Evolutionary conservation across 2,113 vertebrate genomes (phyloP), one percentile per base, ranked within the genome.

Genomic region (Trichechus manatus): DNA sequence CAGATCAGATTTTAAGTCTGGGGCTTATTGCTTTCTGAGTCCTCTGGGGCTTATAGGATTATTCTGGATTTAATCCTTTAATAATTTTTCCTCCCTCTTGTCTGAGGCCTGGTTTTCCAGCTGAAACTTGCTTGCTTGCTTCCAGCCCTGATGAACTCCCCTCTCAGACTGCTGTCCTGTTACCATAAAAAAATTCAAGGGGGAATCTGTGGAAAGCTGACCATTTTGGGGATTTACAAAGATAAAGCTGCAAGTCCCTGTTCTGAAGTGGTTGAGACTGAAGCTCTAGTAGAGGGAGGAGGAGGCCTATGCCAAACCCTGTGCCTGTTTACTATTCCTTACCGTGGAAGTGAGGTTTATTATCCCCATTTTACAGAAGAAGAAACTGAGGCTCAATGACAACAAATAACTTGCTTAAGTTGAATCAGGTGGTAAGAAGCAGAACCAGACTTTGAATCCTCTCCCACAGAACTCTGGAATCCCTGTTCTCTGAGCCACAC

Each of bases 61-160:
- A 97, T 96, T 84, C 92, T 95, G 85, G 95, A 97, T 96, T 96
- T 97, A 97, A 97, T 97, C 94, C 97, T 96, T 97, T 96, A 96
- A 97, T 97, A 94, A 96, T 97, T 95, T 97, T 96, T 89, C 97
- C 96, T 97, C 96, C 94, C 95, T 94, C 92, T 74, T 96, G 92
- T 96, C 95, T 97, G 79, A 97, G 92, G 72, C 89, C 94, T 97
- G 78, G 39, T 61, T 95, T 93, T 95, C 94, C 84, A 94, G 96
- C 92, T 94, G 92, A 96, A 74, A 93, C 70, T 93, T 36, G 17
- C 83, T 66, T 50, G n/a, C 75, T 22, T 53, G 59, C 68, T 75
- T 79, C 77, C 87, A 78, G 92, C 42, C 72, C 50, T 59, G 3
- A 15, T 5, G 31, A 77, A 14, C 66, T 9, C 33, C 91, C 72